These are phyloP conservation scores for honey bee (Apis mellifera) DNA, from an alignment of 1,140 invertebrate genomes.

Conservation along the genomic window Amel_HAv3.1 CM009943.2:2746001-2746500, in stretches of 20 bases:
- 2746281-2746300: constrained; percentile 86
- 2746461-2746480: no score
- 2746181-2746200: constrained; percentile 85
- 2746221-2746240: constrained; percentile 86
- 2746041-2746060: constrained; percentile 46
- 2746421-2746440: constrained; percentile 83
- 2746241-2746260: constrained; percentile 89
- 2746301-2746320: constrained; percentile 81
- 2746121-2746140: constrained; percentile 81
- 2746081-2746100: constrained; percentile 79
- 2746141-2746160: constrained; percentile 72
- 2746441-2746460: no score
- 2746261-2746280: constrained; percentile 85
- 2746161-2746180: constrained; percentile 71
- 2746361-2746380: constrained; percentile 59
- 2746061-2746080: constrained; percentile 80
- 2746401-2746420: constrained; percentile 83
- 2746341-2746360: constrained; percentile 20
- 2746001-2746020: constrained; percentile 54
- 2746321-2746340: constrained; percentile 66
- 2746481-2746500: no score
- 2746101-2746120: constrained; percentile 86
- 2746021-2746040: constrained; percentile 5
- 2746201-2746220: constrained; percentile 87
- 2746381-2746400: constrained; percentile 83